Conservation (phyloP, 2,888 invertebrate species). For the Calephelis perditalis region DNA sequence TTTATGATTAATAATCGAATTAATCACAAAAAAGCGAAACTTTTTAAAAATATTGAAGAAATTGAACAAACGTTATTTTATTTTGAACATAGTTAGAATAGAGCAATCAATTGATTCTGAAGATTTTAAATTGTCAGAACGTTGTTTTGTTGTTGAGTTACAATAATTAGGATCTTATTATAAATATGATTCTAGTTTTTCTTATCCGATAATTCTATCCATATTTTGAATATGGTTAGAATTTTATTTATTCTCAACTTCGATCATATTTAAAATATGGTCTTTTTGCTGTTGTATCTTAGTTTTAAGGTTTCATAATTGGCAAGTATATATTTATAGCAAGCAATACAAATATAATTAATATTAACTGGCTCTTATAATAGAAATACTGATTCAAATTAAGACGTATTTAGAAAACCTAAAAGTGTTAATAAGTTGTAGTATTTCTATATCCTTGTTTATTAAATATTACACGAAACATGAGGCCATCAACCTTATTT, state of each 20-base stretch:
- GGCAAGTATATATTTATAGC: slow-evolving; percentile 5
- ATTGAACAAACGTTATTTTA: not conserved
- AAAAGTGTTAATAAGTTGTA: too few species aligned
- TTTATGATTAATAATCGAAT: slow-evolving; percentile 9
- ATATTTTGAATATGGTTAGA: not conserved
- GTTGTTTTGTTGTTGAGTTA: not conserved
- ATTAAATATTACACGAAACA: too few species aligned
- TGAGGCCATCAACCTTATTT: too few species aligned
- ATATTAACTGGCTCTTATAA: too few species aligned
- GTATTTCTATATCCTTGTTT: too few species aligned
- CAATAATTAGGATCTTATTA: slow-evolving; percentile 1
- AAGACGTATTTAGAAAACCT: too few species aligned
- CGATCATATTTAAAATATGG: slow-evolving; percentile 7
- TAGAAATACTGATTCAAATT: too few species aligned
- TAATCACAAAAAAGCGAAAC: slow-evolving; percentile 1
- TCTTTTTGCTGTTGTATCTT: not conserved
- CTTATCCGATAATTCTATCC: not conserved
- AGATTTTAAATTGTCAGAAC: not conserved
- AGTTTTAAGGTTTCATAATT: slow-evolving; percentile 1
- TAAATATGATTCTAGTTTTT: slow-evolving; percentile 3
- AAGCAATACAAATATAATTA: not conserved
- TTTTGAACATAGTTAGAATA: not conserved
- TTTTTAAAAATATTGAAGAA: too few species aligned
- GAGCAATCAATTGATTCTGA: not conserved
- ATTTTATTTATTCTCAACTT: not conserved